A percentile compares a stretch with the other conserved stretches of the same genome.
These are phyloP conservation scores for Pogoniulus pusillus DNA, from an alignment of 2,797 vertebrate species.

Conservation along the genomic window DNA sequence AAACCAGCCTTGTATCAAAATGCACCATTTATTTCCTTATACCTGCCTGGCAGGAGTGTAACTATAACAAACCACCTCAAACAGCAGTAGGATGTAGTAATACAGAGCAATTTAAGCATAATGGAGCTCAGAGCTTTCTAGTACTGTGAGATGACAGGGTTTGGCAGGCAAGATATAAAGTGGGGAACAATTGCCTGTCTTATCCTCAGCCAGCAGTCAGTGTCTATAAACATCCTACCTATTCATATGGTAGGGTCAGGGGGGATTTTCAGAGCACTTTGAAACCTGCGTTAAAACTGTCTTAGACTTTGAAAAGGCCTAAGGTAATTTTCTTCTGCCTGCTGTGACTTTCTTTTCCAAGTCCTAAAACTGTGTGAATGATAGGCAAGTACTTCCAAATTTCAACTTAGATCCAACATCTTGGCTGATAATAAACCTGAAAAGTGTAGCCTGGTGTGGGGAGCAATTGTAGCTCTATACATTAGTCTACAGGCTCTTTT, in stretches of 20 bases:
- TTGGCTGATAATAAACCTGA: neutral
- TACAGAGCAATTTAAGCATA: conserved; percentile 47
- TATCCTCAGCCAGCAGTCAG: conserved; percentile 26
- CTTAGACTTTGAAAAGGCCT: conserved; percentile 3
- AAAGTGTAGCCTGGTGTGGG: neutral
- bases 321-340: conserved; percentile 28
- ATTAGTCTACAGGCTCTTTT: neutral
- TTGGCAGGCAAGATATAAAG: conserved; percentile 37
- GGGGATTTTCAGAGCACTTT: conserved; percentile 4
- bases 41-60: conserved; percentile 1
- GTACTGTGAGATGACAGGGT: conserved; percentile 1
- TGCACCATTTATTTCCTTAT: conserved; percentile 42
- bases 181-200: conserved; percentile 37
- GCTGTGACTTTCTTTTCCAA: conserved; percentile 15
- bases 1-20: conserved; percentile 50
- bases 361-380: neutral
- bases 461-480: neutral
- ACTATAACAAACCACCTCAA: conserved; percentile 52
- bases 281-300: conserved; percentile 1
- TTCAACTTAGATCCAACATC: neutral
- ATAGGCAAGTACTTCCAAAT: conserved; percentile 11
- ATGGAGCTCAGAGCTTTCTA: conserved; percentile 31
- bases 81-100: conserved; percentile 19
- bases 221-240: conserved; percentile 27
- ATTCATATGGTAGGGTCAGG: neutral